Conservation (phyloP, 2,888 invertebrate genomes). For the Mythimna ferrago region DNA sequence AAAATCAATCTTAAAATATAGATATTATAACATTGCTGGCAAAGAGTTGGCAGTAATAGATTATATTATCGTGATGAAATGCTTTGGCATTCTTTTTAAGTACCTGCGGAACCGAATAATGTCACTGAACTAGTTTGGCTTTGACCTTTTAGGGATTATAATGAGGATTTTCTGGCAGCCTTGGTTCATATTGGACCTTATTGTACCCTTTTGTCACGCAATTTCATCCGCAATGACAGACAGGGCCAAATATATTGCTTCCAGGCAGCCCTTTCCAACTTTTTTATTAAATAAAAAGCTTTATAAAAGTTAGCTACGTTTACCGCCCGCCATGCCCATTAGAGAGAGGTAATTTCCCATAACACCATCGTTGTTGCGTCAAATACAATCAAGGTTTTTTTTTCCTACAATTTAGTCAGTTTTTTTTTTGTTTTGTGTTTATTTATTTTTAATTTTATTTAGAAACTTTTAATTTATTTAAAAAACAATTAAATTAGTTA, state of each 20-base stretch:
- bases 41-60: not conserved
- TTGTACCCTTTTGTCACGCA: conserved; percentile 19
- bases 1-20: not conserved
- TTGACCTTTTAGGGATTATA: conserved; percentile 19
- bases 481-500: too few species aligned
- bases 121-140: conserved; percentile 1
- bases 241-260: conserved; percentile 29
- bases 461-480: too few species aligned
- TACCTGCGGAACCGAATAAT: not conserved
- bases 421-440: too few species aligned
- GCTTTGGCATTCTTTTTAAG: not conserved
- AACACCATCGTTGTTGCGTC: not conserved
- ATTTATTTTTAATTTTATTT: too few species aligned
- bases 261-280: conserved; percentile 2
- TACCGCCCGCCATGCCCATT: not conserved
- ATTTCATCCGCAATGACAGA: conserved; percentile 24
- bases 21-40: too few species aligned
- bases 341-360: not conserved
- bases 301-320: not conserved
- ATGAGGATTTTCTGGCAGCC: conserved; percentile 21
- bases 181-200: conserved; percentile 21
- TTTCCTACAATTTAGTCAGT: too few species aligned
- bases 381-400: too few species aligned
- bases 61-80: not conserved
- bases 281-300: conserved; percentile 31